phyloP scores from a whole-genome alignment of 2,797 vertebrate species.

The Jordanella pulchra region DNA sequence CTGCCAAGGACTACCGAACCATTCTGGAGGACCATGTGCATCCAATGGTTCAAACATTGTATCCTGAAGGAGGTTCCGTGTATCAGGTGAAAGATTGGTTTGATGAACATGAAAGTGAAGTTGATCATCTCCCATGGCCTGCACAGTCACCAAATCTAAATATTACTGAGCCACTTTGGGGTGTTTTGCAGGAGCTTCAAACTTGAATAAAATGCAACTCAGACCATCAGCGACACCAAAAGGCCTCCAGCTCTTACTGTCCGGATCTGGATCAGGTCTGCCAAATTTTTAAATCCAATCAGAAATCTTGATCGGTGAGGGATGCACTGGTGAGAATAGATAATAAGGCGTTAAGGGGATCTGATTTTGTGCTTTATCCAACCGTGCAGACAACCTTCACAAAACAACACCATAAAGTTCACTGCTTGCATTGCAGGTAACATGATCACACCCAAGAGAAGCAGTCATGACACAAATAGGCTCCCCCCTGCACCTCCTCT shows the following conservation, averaged over 20 bases:
- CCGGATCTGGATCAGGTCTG: neutral
- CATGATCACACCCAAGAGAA: neutral
- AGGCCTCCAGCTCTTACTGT: neutral
- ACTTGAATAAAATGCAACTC: neutral
- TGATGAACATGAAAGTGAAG: too few relatives aligned
- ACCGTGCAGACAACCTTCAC: neutral
- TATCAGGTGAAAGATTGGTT: too few relatives aligned
- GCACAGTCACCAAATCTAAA: too few relatives aligned
- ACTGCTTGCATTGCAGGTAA: neutral
- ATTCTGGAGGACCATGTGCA: too few relatives aligned
- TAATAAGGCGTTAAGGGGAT: neutral
- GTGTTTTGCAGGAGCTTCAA: too few relatives aligned
- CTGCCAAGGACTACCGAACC: too few relatives aligned
- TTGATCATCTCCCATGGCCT: too few relatives aligned
- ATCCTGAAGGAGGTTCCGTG: too few relatives aligned
- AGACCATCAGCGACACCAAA: neutral
- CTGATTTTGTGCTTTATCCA: neutral
- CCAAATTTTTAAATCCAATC: neutral
- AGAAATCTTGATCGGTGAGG: neutral
- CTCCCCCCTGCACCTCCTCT: slow-evolving; percentile 38
- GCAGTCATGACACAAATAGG: slow-evolving; percentile 26
- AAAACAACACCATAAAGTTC: neutral
- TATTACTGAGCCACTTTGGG: too few relatives aligned
- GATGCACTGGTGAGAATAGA: neutral
- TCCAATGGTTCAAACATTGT: too few relatives aligned